These are phyloP conservation scores for Amphiprion percula DNA, from an alignment of 2,113 vertebrate genomes.

Conservation along the genomic window DNA sequence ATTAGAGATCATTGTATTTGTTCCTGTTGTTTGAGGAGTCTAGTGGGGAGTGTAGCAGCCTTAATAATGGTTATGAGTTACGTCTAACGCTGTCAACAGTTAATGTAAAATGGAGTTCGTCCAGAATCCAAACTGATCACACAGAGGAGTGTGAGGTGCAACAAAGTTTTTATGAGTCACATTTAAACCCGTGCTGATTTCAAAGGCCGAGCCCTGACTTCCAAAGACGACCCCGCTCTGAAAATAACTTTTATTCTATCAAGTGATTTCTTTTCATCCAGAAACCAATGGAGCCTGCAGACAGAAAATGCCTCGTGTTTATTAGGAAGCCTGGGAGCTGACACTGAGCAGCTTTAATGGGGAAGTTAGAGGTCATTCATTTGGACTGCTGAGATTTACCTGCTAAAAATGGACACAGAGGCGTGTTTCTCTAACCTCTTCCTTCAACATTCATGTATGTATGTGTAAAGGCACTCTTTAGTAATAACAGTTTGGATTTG, in stretches of 20 bases:
- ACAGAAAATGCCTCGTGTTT: not conserved
- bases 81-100: constrained; percentile 5
- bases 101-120: constrained; percentile 1
- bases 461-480: no score
- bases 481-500: no score
- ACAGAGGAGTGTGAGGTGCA: not conserved
- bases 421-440: no score
- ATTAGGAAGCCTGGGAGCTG: not conserved
- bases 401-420: no score
- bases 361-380: constrained; percentile 10
- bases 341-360: constrained; percentile 18
- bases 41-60: constrained; percentile 4
- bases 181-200: constrained; percentile 19
- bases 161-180: constrained; percentile 19
- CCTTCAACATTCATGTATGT: no score
- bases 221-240: constrained; percentile 8
- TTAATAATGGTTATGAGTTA: constrained; percentile 9
- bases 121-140: constrained; percentile 16
- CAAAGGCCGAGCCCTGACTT: constrained; percentile 10
- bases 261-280: constrained; percentile 24
- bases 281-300: constrained; percentile 11
- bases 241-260: constrained; percentile 9
- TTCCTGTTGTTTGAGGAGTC: constrained; percentile 31
- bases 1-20: constrained; percentile 18
- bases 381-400: constrained; percentile 3